Evolutionary conservation across 1,140 invertebrate species (phyloP).

Genomic region (Polypedilum pembai): DNA sequence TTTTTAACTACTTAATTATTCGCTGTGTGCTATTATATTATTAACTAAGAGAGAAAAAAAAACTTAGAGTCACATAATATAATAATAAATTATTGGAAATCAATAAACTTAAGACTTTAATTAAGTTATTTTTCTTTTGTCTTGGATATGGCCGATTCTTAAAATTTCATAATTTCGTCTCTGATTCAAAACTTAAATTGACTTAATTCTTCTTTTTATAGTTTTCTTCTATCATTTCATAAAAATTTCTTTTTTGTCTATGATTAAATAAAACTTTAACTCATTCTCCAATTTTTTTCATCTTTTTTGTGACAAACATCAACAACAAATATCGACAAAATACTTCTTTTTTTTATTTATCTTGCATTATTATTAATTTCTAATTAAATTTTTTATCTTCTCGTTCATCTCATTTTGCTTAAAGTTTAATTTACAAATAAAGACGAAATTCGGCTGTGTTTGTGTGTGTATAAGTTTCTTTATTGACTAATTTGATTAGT

Average conservation of each 20-base stretch:
- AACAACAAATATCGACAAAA: conserved; percentile 18
- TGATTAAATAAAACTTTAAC: neutral
- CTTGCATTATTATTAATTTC: neutral
- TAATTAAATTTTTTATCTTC: neutral
- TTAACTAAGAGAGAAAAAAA: conserved; percentile 1
- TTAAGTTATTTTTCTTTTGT: neutral
- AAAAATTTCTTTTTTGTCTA: neutral
- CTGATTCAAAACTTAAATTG: neutral
- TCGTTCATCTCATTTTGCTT: neutral
- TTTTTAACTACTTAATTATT: conserved; percentile 20
- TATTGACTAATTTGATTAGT: conserved; percentile 7
- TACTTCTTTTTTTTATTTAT: neutral
- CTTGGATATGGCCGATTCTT: conserved; percentile 1
- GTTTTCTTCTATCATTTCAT: neutral
- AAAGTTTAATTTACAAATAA: neutral
- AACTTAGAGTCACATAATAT: neutral
- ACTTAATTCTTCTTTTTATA: neutral
- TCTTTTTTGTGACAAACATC: neutral
- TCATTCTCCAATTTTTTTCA: neutral
- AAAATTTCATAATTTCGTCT: neutral
- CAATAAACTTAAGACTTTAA: neutral
- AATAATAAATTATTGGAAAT: neutral
- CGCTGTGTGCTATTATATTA: conserved; percentile 11
- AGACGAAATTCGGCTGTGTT: neutral
- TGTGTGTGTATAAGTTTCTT: neutral